Evolutionary conservation across 2,888 invertebrate genomes (phyloP), one percentile per base, ranked within the genome.

Genomic region (Pristionchus exspectatus): DNA sequence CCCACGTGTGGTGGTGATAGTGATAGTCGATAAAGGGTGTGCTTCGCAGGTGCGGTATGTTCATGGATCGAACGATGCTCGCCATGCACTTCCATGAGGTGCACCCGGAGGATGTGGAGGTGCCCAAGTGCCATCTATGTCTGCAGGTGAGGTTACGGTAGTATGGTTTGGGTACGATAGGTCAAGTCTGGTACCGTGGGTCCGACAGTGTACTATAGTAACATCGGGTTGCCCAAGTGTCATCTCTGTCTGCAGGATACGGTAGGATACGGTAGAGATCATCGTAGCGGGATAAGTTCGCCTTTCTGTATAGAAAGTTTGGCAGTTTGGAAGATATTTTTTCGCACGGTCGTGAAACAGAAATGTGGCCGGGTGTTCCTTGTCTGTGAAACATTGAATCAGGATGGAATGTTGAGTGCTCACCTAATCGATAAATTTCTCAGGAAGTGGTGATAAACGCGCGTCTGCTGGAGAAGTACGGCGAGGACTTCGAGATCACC

Each of bases 1-100:
- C n/a, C n/a, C n/a, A n/a, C n/a, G n/a, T n/a, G n/a, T 38, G 2
- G 38, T 5, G 38, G 38, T 38, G 38, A 38, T 38, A 38, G 38
- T 3, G 38, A 38, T 50, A 50, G 44, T 50, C 12, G 10, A 50
- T 10, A 10, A 12, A 50, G 10, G 3, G 12, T 9, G 9, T 27
- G 18, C 18, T 30, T 84, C 2, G 33, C 24, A 93, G 93, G 93
- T 95, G 95, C 89, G 95, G 95, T n/a, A 94, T 94, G 94, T 93
- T 94, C 87, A 93, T 95, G 93, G 92, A 93, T 88, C 84, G 90
- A 33, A 90, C 90, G 18, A 91, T 92, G 3, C 88, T 94, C 69
- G 94, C 93, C 69, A 94, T 92, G 93, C 95, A 95, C 90, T 95
- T 95, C 90, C 93, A 93, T 54, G 95, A 95, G 91, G 92, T 92